Conservation (phyloP, 2,797 vertebrate species). For the Sebastes diaconus region DNA sequence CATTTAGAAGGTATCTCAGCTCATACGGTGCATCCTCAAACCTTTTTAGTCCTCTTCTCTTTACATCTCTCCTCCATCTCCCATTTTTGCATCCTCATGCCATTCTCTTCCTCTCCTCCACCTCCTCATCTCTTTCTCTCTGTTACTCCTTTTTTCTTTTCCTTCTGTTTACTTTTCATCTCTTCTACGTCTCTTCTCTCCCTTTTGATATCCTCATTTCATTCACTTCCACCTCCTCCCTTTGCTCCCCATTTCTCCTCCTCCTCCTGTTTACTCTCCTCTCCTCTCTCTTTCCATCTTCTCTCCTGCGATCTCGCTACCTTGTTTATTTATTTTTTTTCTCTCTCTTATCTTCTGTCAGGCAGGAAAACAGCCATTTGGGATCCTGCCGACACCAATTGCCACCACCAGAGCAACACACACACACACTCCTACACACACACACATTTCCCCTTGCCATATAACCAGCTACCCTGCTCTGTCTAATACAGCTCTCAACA, state of each 20-base stretch:
- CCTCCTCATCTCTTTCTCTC: neutral
- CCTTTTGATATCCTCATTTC: neutral
- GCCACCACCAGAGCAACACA: conserved; percentile 45
- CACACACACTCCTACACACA: conserved; percentile 19
- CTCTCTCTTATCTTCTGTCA: conserved; percentile 73
- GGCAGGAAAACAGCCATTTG: conserved; percentile 79
- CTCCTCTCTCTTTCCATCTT: neutral
- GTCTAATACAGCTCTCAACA: conserved; percentile 75
- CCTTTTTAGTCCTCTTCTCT: neutral
- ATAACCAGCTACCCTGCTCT: conserved; percentile 54
- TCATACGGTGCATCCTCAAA: neutral
- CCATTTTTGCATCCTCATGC: neutral
- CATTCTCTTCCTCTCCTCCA: neutral
- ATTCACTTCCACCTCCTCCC: neutral
- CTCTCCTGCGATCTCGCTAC: conserved; percentile 43
- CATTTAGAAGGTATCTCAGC: neutral
- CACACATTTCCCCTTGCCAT: conserved; percentile 43
- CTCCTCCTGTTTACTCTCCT: neutral
- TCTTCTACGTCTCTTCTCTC: neutral
- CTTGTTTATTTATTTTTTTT: conserved; percentile 55
- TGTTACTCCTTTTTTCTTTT: neutral
- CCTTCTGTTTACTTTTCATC: neutral
- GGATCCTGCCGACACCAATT: conserved; percentile 79
- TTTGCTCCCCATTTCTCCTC: neutral
- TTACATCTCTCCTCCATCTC: neutral